Evolutionary conservation across 2,888 invertebrate species (phyloP).

Genomic region (Uropetala carovei): DNA sequence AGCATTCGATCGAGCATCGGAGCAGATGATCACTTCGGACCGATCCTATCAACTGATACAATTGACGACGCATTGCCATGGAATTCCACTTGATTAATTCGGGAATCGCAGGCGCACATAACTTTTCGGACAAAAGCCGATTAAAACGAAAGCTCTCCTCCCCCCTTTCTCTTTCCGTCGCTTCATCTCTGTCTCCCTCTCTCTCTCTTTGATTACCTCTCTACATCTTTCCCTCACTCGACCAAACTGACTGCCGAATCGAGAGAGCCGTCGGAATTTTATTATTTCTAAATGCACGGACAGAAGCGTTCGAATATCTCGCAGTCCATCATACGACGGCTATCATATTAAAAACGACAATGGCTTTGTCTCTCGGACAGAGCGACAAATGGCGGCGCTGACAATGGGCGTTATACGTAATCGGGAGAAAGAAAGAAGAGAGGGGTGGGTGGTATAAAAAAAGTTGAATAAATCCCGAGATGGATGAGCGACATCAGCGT

Average conservation of each 20-base stretch:
- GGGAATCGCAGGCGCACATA: background rate
- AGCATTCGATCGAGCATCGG: background rate
- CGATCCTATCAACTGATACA: background rate
- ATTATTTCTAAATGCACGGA: background rate
- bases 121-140: background rate
- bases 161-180: background rate
- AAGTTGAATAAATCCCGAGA: background rate
- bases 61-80: background rate
- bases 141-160: background rate
- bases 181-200: no score
- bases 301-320: conserved; percentile 22
- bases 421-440: background rate
- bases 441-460: background rate
- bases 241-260: background rate
- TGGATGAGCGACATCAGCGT: background rate
- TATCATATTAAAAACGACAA: conserved; percentile 47
- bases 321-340: conserved; percentile 29
- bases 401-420: background rate
- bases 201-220: no score
- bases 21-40: conserved; percentile 33
- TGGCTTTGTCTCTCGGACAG: background rate
- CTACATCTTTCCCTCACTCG: no score
- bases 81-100: conserved; percentile 46
- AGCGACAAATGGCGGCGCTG: background rate
- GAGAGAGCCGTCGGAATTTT: background rate